Conservation (phyloP, 2,888 invertebrate species). For the Anticlea derivata region DNA sequence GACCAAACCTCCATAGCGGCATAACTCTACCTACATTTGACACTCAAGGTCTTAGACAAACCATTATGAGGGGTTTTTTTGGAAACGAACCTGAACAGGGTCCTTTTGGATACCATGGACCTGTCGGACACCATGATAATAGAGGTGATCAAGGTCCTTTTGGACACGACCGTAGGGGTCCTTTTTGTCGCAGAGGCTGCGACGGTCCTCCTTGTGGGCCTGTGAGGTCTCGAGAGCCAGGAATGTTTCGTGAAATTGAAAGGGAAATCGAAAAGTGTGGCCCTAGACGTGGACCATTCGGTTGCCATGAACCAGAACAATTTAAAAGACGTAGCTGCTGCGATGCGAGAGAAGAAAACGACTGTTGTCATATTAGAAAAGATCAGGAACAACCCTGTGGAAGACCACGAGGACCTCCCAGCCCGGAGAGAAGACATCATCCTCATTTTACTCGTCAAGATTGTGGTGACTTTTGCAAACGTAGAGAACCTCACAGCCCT, state of each 20-base stretch:
- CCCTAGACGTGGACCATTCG: neutral
- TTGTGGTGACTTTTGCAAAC: neutral
- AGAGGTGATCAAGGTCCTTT: slow-evolving; percentile 4
- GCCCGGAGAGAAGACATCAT: slow-evolving; percentile 1
- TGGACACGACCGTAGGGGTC: neutral
- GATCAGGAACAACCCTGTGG: neutral
- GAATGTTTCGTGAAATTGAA: neutral
- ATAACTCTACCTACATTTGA: slow-evolving; percentile 12
- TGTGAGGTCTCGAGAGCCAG: neutral
- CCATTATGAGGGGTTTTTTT: slow-evolving; percentile 12
- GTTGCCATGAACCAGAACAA: neutral
- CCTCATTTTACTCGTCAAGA: neutral
- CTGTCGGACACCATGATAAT: slow-evolving; percentile 5
- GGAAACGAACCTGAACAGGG: slow-evolving; percentile 16
- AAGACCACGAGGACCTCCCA: neutral
- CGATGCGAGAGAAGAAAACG: neutral
- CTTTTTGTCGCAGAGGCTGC: neutral
- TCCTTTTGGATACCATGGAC: slow-evolving; percentile 10
- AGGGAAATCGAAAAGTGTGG: neutral
- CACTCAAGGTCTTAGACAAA: neutral
- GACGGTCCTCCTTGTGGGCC: neutral
- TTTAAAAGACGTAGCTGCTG: neutral
- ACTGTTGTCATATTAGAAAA: neutral
- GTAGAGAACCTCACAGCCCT: neutral
- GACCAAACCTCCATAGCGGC: neutral